Conservation (phyloP, 2,113 vertebrate genomes). For the Nannobrachium achirus region DNA sequence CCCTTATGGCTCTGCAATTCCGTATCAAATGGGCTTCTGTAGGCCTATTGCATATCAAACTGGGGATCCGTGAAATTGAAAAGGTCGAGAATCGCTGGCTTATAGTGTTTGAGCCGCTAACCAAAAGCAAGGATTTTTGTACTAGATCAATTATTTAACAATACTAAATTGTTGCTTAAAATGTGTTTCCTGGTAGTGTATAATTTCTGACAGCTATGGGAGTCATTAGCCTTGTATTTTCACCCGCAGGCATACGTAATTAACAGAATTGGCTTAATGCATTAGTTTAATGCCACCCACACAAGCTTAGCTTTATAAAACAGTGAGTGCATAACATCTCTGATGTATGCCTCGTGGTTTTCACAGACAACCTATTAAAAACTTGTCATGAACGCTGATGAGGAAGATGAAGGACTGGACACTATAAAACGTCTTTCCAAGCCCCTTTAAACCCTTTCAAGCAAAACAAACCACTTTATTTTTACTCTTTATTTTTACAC, state of each 20-base stretch:
- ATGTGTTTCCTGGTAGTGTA: not conserved
- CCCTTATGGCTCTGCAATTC: no score
- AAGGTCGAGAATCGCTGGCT: no score
- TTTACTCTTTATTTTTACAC: conserved; percentile 41
- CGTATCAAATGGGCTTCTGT: no score
- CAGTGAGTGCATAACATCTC: conserved; percentile 23
- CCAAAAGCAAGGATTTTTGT: no score
- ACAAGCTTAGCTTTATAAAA: conserved; percentile 20
- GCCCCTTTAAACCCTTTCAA: conserved; percentile 50
- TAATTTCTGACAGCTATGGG: not conserved
- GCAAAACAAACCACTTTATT: conserved; percentile 67
- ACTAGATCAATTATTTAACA: not conserved
- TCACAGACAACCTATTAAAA: conserved; percentile 46
- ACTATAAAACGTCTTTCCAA: conserved; percentile 43
- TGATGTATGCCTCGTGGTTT: conserved; percentile 31
- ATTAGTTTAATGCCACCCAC: conserved; percentile 37
- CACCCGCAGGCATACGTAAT: conserved; percentile 40
- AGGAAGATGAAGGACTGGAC: conserved; percentile 44
- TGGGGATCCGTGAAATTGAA: no score
- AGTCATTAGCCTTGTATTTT: conserved; percentile 13
- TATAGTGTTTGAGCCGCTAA: no score
- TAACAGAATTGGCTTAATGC: conserved; percentile 46
- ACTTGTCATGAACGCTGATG: conserved; percentile 40
- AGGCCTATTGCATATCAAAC: no score
- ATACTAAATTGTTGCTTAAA: not conserved